Percentiles rank a stretch among this genome's conserved stretches.
Conservation (phyloP, 2,113 vertebrate species). For the Hiodon tergisus region DNA sequence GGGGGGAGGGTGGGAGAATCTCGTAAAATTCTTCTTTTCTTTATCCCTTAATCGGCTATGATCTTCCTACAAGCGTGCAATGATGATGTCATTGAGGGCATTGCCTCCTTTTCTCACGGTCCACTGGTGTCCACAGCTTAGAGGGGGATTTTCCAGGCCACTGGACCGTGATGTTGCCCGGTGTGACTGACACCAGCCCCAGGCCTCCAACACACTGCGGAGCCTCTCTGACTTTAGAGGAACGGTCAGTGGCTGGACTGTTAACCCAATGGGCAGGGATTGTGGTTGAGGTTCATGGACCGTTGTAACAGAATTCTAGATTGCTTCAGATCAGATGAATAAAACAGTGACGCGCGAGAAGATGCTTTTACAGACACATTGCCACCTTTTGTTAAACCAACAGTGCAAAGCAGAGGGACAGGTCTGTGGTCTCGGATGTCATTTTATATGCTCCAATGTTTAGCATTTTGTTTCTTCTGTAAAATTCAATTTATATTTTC, state of each 20-base stretch:
- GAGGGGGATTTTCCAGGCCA: conserved; percentile 34
- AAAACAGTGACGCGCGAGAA: conserved; percentile 20
- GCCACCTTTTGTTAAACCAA: conserved; percentile 50
- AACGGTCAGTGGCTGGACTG: conserved; percentile 12
- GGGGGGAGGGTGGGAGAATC: conserved; percentile 25
- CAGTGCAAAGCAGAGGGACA: conserved; percentile 41
- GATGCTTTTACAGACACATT: conserved; percentile 45
- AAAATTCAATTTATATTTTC: conserved; percentile 54
- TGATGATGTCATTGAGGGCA: conserved; percentile 12
- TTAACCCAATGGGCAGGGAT: conserved; percentile 39
- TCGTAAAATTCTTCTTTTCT: conserved; percentile 6
- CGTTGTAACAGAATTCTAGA: conserved; percentile 39
- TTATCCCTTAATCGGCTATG: not conserved
- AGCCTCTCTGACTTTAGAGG: not conserved
- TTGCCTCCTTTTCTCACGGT: not conserved
- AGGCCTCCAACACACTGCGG: not conserved
- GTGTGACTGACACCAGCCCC: conserved; percentile 24
- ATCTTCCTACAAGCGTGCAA: conserved; percentile 31
- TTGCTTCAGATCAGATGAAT: conserved; percentile 52
- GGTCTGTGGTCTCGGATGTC: conserved; percentile 31
- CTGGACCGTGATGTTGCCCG: conserved; percentile 22
- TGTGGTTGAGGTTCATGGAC: conserved; percentile 38
- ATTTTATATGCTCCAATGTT: conserved; percentile 61
- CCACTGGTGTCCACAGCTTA: conserved; percentile 32
- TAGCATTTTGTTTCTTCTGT: conserved; percentile 45